Percentiles rank a stretch among this genome's conserved stretches.
Conservation (phyloP, 1,140 invertebrate genomes). For the Pseudomyrmex dendroicus region DNA sequence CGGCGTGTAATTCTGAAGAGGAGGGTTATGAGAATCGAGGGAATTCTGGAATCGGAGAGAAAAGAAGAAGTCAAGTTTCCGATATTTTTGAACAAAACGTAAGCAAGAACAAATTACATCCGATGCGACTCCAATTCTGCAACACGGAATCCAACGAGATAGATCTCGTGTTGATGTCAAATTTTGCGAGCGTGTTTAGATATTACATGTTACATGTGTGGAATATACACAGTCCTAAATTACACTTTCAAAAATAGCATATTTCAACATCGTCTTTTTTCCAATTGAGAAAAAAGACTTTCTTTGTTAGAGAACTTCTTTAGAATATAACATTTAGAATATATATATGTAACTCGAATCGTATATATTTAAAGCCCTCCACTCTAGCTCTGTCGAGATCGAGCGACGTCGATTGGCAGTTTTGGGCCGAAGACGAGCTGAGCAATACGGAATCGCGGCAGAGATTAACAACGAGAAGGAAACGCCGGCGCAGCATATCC, state of each 20-base stretch:
- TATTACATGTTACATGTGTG: too few relatives aligned
- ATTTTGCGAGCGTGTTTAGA: too few relatives aligned
- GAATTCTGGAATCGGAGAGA: constrained; percentile 49
- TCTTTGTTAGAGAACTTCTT: background rate
- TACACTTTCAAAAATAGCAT: too few relatives aligned
- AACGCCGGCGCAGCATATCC: constrained; percentile 72
- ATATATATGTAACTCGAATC: background rate
- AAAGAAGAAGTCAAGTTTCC: constrained; percentile 23
- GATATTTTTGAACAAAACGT: constrained; percentile 62
- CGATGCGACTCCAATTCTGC: background rate
- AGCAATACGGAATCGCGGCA: constrained; percentile 73
- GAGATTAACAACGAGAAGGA: constrained; percentile 61
- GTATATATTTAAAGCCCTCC: constrained; percentile 56
- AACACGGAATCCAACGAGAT: background rate
- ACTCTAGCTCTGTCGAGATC: constrained; percentile 47
- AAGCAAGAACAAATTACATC: constrained; percentile 51
- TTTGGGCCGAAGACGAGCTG: constrained; percentile 79
- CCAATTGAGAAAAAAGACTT: too few relatives aligned
- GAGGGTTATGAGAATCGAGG: constrained; percentile 70
- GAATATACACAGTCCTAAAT: too few relatives aligned
- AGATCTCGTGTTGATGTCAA: too few relatives aligned
- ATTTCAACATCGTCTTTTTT: too few relatives aligned
- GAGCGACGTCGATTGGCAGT: constrained; percentile 75
- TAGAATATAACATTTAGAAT: background rate
- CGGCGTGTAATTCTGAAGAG: constrained; percentile 70